Evolutionary conservation across 2,797 vertebrate species (phyloP), one percentile per base, ranked within the genome.

Genomic region (Cryptoprocta ferox): DNA sequence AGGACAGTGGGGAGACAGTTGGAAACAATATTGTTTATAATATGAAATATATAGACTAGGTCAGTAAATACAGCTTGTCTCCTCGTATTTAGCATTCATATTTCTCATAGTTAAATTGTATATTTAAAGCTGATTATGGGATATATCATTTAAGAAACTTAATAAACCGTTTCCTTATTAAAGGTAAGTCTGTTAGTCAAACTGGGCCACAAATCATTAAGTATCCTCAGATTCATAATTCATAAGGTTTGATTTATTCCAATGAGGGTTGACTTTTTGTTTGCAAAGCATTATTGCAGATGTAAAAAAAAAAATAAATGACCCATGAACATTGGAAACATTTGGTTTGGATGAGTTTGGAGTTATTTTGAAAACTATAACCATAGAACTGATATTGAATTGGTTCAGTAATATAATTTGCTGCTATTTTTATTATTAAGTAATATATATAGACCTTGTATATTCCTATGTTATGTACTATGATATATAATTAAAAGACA

Each of bases 61-160:
- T 45, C 37, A 61, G 3, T 61, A 86, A 70, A 53, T 66, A 45
- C 4, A 89, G 13, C 30, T 94, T 91, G 28, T 90, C 48, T 94
- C 30, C 45, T 95, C 16, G 5, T 93, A 37, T 35, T 87, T 94
- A 96, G 39, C 28, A 19, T 80, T 91, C 42, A 15, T 76, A n/a
- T 76, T 84, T 95, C 76, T 94, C n/a, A 6, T 13, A 83, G 71
- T 80, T 96, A 85, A 93, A 56, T 61, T 94, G 5, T 76, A 42
- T 85, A 71, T 50, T 87, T 75, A 80, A 90, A 68, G 24, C 42
- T 66, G 45, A 76, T 93, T 95, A 95, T 10, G 73, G 78, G 48
- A 81, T 89, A 83, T 95, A 61, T 83, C 16, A 90, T 85, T 91
- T 82, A 90, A 50, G 68, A 95, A 96, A 92, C 13, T 83, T 82